A percentile compares a stretch with the other conserved stretches of the same genome.
These are phyloP conservation scores for Tupaia tana DNA, from an alignment of 2,113 vertebrate species.

Conservation along the genomic window DNA sequence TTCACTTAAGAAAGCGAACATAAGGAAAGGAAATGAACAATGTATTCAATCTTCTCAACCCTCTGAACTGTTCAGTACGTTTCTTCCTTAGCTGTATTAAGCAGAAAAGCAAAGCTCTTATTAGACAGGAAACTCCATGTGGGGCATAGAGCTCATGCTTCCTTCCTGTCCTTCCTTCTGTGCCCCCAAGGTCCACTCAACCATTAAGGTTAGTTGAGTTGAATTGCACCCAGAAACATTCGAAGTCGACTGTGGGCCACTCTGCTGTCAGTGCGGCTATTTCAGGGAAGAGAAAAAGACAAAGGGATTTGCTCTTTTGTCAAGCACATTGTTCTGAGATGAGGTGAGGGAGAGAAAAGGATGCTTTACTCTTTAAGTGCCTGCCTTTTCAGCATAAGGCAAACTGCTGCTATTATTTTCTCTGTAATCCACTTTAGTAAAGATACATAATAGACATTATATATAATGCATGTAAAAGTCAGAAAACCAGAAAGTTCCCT, in stretches of 20 bases:
- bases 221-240: neutral
- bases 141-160: neutral
- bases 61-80: no score
- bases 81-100: no score
- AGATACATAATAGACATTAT: constrained; percentile 77
- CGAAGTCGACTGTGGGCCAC: neutral
- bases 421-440: constrained; percentile 77
- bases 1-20: no score
- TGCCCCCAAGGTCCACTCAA: neutral
- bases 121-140: neutral
- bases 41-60: no score
- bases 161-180: neutral
- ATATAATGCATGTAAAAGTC: constrained; percentile 77
- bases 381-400: constrained; percentile 48
- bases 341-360: neutral
- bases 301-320: constrained; percentile 23
- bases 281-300: constrained; percentile 21
- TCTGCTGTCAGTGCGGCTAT: neutral
- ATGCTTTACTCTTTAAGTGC: constrained; percentile 41
- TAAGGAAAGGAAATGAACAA: no score
- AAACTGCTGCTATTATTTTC: constrained; percentile 79
- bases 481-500: constrained; percentile 72
- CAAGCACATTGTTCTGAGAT: neutral
- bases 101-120: neutral
- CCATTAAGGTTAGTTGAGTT: neutral